Evolutionary conservation across 2,888 invertebrate species (phyloP).

Genomic region (Camptogramma bilineatum): DNA sequence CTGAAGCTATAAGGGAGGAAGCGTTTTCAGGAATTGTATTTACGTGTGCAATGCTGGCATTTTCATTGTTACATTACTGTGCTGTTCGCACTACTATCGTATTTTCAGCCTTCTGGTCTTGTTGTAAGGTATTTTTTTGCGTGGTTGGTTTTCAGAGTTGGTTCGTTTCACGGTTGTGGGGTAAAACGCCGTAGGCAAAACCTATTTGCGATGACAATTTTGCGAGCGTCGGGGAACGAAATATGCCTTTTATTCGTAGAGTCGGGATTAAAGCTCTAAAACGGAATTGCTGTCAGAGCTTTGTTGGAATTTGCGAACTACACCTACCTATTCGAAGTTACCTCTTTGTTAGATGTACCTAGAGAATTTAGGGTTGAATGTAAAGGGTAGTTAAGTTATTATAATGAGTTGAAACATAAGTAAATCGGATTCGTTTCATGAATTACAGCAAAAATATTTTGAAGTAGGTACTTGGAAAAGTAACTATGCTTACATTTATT

Average conservation of each 20-base stretch:
- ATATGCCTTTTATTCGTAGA: constrained; percentile 85
- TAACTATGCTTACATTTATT: too few species aligned
- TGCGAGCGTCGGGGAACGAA: constrained; percentile 82
- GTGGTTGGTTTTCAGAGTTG: constrained; percentile 47
- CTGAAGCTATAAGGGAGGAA: constrained; percentile 67
- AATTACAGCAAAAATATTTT: background rate
- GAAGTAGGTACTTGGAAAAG: background rate
- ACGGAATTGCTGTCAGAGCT: constrained; percentile 82
- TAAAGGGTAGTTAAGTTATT: constrained; percentile 14
- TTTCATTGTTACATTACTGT: constrained; percentile 83
- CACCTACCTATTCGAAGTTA: constrained; percentile 60
- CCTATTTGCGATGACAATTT: constrained; percentile 86
- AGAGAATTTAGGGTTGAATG: background rate
- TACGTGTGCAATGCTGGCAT: constrained; percentile 83
- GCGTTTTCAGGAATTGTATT: constrained; percentile 75
- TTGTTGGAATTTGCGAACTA: constrained; percentile 76
- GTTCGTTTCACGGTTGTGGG: constrained; percentile 49
- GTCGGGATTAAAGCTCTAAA: constrained; percentile 83
- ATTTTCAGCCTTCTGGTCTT: constrained; percentile 36
- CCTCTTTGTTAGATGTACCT: constrained; percentile 36
- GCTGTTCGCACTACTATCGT: constrained; percentile 31
- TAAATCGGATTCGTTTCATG: background rate
- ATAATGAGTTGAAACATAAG: constrained; percentile 18
- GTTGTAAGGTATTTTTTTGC: constrained; percentile 46
- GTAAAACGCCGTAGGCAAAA: constrained; percentile 72